Base-by-base conservation (phyloP, 2,797 vertebrate species). In the Cyclopterus lumpus region DNA sequence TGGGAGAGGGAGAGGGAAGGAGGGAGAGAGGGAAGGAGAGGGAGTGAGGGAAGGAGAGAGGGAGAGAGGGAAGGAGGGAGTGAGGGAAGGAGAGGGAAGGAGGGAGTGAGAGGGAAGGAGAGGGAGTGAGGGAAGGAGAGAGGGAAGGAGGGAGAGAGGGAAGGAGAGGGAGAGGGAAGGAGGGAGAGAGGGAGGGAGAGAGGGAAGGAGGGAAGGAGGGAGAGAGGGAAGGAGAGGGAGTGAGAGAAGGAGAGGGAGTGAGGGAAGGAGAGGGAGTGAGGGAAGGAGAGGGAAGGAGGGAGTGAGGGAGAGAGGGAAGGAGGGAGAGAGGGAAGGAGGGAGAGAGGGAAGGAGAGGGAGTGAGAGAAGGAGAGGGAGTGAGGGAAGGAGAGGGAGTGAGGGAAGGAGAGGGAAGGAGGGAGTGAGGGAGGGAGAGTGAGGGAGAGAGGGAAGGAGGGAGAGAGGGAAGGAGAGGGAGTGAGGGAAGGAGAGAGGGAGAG, bases 121-220 rank as follows among this genome's bases (percentile, higher is more conserved):
- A n/a, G n/a, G n/a, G n/a, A n/a, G 81, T 51, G 58, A 54, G 15
- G 59, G 2, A 5, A 32, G n/a, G 8, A 20, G 6, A 32, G 80
- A 36, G 54, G 49, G 2, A 5, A 26, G 15, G 8, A 26, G 11
- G 15, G 7, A 4, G 2, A 58, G 0, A 58, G 2, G 26, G n/a
- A n/a, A n/a, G n/a, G n/a, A n/a, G n/a, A n/a, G n/a, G n/a, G n/a
- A n/a, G n/a, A n/a, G n/a, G n/a, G n/a, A n/a, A n/a, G n/a, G n/a
- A n/a, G n/a, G n/a, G n/a, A n/a, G n/a, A n/a, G 58, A 54, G 15
- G 59, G 2, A 5, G 32, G n/a, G 8, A 20, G 6, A 32, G 80
- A 36, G n/a, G n/a, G n/a, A 54, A 49, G 2, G n/a, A n/a, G n/a
- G n/a, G n/a, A 5, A 26, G 15, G 8, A 26, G 11, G 15, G 7